Conservation (phyloP, 1,140 invertebrate species). For the Lepidurus packardi region DNA sequence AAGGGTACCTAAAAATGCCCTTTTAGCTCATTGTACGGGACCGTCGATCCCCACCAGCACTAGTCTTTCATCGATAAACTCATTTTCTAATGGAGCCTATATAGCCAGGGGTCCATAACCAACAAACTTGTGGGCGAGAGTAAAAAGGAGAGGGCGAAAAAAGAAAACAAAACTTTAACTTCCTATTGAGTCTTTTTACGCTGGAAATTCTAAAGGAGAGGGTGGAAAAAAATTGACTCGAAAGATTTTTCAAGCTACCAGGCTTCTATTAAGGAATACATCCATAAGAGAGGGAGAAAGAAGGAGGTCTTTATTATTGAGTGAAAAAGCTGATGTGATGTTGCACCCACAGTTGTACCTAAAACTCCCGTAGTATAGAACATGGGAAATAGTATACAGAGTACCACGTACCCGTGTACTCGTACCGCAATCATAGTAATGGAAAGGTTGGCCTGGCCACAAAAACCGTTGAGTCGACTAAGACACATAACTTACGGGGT, state of each 20-base stretch:
- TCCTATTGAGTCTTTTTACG: too few species aligned
- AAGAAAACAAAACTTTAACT: not conserved
- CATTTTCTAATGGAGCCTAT: not conserved
- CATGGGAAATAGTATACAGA: not conserved
- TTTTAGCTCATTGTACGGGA: not conserved
- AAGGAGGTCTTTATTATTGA: too few species aligned
- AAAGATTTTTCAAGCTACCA: too few species aligned
- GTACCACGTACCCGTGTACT: not conserved
- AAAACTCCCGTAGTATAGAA: too few species aligned
- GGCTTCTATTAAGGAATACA: too few species aligned
- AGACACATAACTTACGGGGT: not conserved
- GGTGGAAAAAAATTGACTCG: too few species aligned
- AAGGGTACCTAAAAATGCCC: not conserved
- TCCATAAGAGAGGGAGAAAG: too few species aligned
- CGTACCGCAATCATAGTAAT: constrained; percentile 10
- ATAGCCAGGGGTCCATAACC: not conserved
- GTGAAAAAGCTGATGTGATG: too few species aligned
- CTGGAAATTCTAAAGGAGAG: too few species aligned
- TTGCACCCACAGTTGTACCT: too few species aligned
- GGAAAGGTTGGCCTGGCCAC: not conserved
- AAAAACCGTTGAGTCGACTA: not conserved
- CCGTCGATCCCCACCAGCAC: not conserved
- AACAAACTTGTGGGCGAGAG: not conserved
- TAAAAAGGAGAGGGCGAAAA: not conserved
- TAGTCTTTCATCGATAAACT: not conserved